phyloP scores from a whole-genome alignment of 2,113 vertebrate species.

The Siniperca chuatsi region DNA sequence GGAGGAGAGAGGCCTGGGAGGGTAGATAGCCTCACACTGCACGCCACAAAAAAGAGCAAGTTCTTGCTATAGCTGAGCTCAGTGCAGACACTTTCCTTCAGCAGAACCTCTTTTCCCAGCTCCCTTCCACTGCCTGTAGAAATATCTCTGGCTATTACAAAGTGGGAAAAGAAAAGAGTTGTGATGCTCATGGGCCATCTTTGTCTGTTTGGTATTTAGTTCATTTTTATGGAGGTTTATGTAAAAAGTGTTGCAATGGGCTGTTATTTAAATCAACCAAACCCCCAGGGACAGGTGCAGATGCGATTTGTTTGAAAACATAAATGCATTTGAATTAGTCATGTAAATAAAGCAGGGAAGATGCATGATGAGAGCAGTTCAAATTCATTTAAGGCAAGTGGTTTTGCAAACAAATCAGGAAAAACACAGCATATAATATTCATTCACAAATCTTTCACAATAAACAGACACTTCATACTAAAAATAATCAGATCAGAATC shows the following conservation, averaged over 20 bases:
- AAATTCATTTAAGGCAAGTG: conserved; percentile 18
- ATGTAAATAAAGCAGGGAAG: conserved; percentile 33
- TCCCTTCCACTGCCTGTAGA: conserved; percentile 42
- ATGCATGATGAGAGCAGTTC: conserved; percentile 18
- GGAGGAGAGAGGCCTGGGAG: conserved; percentile 67
- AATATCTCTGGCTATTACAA: conserved; percentile 41
- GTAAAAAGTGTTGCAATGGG: conserved; percentile 54
- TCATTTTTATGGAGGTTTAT: conserved; percentile 62
- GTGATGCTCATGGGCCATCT: conserved; percentile 54
- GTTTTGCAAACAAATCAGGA: conserved; percentile 1
- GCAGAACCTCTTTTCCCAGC: conserved; percentile 45
- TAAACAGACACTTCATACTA: not conserved
- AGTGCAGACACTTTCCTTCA: conserved; percentile 58
- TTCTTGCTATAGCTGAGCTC: conserved; percentile 50
- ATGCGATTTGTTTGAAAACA: conserved; percentile 43
- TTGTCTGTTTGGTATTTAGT: conserved; percentile 64
- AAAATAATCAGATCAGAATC: not conserved
- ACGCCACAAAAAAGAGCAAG: conserved; percentile 54
- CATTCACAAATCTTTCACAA: not conserved
- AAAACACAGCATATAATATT: conserved; percentile 13
- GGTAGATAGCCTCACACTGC: conserved; percentile 61
- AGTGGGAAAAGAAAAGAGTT: conserved; percentile 39
- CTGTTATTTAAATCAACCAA: conserved; percentile 52
- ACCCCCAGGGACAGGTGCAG: conserved; percentile 34
- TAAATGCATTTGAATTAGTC: conserved; percentile 38